Evolutionary conservation across 2,113 vertebrate genomes (phyloP), one percentile per base, ranked within the genome.

Genomic region (Sphaerodactylus townsendi): DNA sequence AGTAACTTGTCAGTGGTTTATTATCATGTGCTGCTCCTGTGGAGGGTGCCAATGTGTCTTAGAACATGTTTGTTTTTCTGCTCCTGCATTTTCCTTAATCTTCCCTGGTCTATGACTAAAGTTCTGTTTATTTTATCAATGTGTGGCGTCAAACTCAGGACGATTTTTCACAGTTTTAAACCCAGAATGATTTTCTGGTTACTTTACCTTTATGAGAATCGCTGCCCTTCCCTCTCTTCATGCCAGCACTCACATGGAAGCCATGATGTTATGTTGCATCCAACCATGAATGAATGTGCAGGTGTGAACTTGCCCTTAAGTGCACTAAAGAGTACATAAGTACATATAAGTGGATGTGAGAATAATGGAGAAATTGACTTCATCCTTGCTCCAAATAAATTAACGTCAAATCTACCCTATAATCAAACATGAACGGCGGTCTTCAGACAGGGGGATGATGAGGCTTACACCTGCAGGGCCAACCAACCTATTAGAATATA

Each of bases 401-500:
- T 23, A 59, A 53, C 19, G 37, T 25, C 46, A 53, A 81, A 39
- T 69, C 25, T 70, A 5, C 33, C 33, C 9, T 35, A 35, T 65
- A n/a, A 28, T 17, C 64, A 66, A 79, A 66, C 7, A 69, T 35
- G 37, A 35, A 15, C 10, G 17, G 8, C 14, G 6, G 17, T 17
- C 41, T 48, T 35, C 44, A 69, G 17, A 70, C 79, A 39, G 10
- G 23, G 25, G 46, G 23, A 53, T 14, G 70, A 35, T 35, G 65
- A 53, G 33, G 13, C 56, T 81, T 53, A 81, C 25, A 56, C 50
- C 5, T 30, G 46, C 11, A 70, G 8, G 4, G 8, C 48, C 66
- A 70, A 81, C 65, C 37, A 70, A 53, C 35, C 33, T 81, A 70
- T 70, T 70, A 81, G 79, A 39, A 33, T 46, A 81, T 81, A 53